Evolutionary conservation across 1,140 invertebrate genomes (phyloP), one percentile per base, ranked within the genome.

Genomic region (Lepidostoma basale): DNA sequence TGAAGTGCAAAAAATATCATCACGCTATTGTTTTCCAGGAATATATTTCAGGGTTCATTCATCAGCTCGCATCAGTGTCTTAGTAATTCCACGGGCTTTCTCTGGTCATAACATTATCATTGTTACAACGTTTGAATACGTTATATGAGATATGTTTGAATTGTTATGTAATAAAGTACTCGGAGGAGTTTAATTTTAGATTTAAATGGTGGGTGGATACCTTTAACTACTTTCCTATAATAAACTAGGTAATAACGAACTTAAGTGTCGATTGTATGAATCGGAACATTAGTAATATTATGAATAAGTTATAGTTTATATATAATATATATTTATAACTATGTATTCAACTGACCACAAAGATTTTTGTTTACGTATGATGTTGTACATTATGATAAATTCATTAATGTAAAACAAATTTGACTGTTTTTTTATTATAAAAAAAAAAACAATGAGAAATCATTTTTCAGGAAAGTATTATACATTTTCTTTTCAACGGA

Each of bases 231-330:
- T 20, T 18, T 30, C 9, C 54, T 18, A 12, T 9, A 16, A 18
- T 30, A 16, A 62, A 62, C 42, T 26, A 33, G 63, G 14, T 23
- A 25, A 12, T 36, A 10, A 16, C 54, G 42, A 67, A 67, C 60
- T 59, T 59, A 67, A 67, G 60, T 47, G 54, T 67, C n/a, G 33
- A 67, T 54, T 44, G 42, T 68, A 68, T n/a, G n/a, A n/a, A n/a
- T n/a, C n/a, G n/a, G 62, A 62, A 23, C 66, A 62, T 68, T 62
- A 68, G 62, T 56, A 58, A 68, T 62, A 68, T 68, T 44, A 68
- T 68, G 62, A 68, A 68, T 62, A 68, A n/a, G 30, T 52, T 20
- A 62, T 20, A 62, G 58, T 62, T 22, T n/a, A n/a, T n/a, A 6
- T 6, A 36, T n/a, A n/a, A n/a, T n/a, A n/a, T n/a, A n/a, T n/a